These are phyloP conservation scores for Drosophila burlai DNA, from an alignment of 1,140 invertebrate genomes.

Conservation along the genomic window DNA sequence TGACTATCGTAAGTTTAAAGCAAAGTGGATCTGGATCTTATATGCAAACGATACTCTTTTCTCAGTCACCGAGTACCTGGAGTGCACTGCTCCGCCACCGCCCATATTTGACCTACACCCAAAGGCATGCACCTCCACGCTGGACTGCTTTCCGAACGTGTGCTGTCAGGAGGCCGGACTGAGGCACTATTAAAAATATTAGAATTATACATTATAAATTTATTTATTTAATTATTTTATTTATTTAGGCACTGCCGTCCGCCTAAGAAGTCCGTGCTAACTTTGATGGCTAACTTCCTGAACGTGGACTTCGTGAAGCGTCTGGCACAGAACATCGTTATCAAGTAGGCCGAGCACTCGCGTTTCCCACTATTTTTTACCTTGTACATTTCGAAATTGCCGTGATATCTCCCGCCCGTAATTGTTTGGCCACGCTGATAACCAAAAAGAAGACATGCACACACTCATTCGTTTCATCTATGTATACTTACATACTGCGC, in stretches of 20 bases:
- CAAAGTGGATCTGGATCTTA: background rate
- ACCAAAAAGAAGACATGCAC: slow-evolving; percentile 40
- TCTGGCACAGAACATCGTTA: slow-evolving; percentile 82
- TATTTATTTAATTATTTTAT: no score
- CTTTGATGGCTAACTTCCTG: slow-evolving; percentile 87
- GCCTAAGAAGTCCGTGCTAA: slow-evolving; percentile 88
- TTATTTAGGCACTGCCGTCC: slow-evolving; percentile 88
- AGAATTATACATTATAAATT: no score
- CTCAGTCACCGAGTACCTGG: slow-evolving; percentile 88
- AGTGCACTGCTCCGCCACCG: slow-evolving; percentile 89
- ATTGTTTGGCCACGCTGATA: slow-evolving; percentile 50
- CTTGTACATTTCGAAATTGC: slow-evolving; percentile 40
- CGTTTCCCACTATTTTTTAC: slow-evolving; percentile 22
- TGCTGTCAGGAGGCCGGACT: slow-evolving; percentile 90
- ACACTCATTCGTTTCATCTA: slow-evolving; percentile 15
- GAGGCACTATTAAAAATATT: slow-evolving; percentile 85
- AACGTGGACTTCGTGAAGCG: slow-evolving; percentile 83
- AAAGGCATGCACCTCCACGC: slow-evolving; percentile 88
- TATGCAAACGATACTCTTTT: slow-evolving; percentile 5
- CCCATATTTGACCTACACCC: slow-evolving; percentile 88
- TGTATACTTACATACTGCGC: slow-evolving; percentile 16
- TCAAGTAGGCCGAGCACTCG: slow-evolving; percentile 60
- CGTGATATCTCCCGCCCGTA: slow-evolving; percentile 56
- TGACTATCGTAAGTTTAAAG: slow-evolving; percentile 84
- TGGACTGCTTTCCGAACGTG: slow-evolving; percentile 91